Evolutionary conservation across 2,888 invertebrate genomes (phyloP), one percentile per base, ranked within the genome.

Genomic region (Rotaria socialis): DNA sequence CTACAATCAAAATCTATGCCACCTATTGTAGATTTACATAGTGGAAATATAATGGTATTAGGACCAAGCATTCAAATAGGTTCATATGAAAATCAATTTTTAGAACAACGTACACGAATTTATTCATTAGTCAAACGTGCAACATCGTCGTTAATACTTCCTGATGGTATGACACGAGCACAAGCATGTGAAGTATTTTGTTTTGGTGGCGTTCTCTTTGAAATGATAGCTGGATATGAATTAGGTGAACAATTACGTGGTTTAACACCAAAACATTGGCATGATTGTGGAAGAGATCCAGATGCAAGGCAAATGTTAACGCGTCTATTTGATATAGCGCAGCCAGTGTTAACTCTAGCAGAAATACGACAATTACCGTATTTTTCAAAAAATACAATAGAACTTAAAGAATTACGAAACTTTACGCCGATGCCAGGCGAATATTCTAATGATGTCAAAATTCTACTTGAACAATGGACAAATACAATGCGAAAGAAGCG

Each of bases 71-170:
- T 80, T n/a, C 80, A 43, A 80, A 80, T 80, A 10, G 80, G 80
- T 47, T 47, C 80, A n/a, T 80, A 80, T 47, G 80, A 80, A 80
- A n/a, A 80, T 80, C 47, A 43, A 80, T 80, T 80, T 80, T n/a
- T 80, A 47, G 47, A 80, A 47, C 47, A 80, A 80, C 80, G 80
- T n/a, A 47, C 80, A 47, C 80, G 80, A n/a, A n/a, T 80, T 4
- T 43, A 43, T 47, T 14, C 24, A 80, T 47, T n/a, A 10, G 4
- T 47, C 5, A 80, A 80, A 80, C 80, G 80, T 11, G 43, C 80
- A 14, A 14, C n/a, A 10, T n/a, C 43, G 14, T 47, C 43, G n/a
- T 47, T 80, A 24, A 47, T 43, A n/a, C 43, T 80, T 47, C 24
- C 80, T 24, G 47, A 80, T 14, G 80, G 80, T 24, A 80, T 80